These are phyloP conservation scores for Phaetusa simplex DNA, from an alignment of 2,113 vertebrate genomes.

Conservation along the genomic window DNA sequence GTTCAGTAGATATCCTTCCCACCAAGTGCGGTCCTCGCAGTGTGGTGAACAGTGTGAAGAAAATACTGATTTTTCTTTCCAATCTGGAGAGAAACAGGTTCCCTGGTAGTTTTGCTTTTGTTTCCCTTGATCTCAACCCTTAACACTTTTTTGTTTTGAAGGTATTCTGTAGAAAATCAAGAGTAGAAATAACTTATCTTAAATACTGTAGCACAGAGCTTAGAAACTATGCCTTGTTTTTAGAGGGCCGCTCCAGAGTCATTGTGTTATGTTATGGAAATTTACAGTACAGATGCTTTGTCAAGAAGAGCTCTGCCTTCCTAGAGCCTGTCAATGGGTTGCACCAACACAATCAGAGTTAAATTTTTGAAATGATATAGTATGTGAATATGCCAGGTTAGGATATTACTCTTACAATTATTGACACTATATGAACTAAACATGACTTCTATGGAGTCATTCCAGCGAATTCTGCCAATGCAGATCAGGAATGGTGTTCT, in stretches of 20 bases:
- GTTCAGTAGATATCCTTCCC: background rate
- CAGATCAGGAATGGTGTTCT: background rate
- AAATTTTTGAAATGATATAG: background rate
- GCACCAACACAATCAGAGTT: background rate
- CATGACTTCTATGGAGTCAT: background rate
- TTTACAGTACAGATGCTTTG: background rate
- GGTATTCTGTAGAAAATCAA: background rate
- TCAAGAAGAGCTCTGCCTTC: background rate
- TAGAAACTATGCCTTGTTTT: background rate
- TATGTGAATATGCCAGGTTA: background rate
- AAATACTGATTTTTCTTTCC: background rate
- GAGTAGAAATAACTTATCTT: background rate
- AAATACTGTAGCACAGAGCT: background rate
- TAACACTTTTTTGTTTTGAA: background rate
- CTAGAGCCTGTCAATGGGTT: background rate
- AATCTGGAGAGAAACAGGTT: background rate
- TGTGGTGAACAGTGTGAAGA: fast-evolving
- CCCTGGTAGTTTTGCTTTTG: background rate
- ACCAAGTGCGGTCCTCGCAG: background rate
- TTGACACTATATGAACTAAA: background rate
- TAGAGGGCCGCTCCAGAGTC: background rate
- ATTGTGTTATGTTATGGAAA: background rate
- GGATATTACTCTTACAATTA: background rate
- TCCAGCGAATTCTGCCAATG: background rate
- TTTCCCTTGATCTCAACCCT: background rate